Evolutionary conservation across 1,140 invertebrate species (phyloP), one percentile per base, ranked within the genome.

Genomic region (Drosophila varians): DNA sequence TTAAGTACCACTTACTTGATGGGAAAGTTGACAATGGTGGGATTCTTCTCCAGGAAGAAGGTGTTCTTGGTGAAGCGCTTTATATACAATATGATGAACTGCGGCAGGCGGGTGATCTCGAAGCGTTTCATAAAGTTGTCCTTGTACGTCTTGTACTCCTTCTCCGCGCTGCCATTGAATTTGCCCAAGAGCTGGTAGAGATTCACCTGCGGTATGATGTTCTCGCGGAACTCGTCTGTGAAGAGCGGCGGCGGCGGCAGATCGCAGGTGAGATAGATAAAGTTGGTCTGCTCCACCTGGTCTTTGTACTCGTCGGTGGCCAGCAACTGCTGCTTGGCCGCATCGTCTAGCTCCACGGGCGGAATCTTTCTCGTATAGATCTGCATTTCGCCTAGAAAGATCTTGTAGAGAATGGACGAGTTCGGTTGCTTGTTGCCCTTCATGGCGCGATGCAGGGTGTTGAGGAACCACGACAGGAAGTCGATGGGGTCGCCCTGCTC

Each of bases 61-160:
- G 98, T 99, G 91, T 99, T 99, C 92, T 98, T 99, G 2, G 98
- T 99, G 91, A 99, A 99, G 74, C 99, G 94, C 93, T 99, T 98
- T 43, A 99, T 98, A 75, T 98, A 99, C 47, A 99, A 92, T 82
- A 99, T 99, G 11, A 99, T 93, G 92, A 98, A 99, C n/a, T 97
- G 97, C 8, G 99, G 99, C 43, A 99, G 92, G 80, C 95, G 93
- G 0, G 96, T 97, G 21, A 99, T 96, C 92, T 99, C 97, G 92
- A 99, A 99, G 78, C 97, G 93, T 90, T 99, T 99, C 92, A 99
- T 93, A 87, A 98, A 98, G 89, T 99, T 99, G 90, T 99, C 99
- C 91, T 99, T 99, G 90, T 99, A 99, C 0, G 98, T 99, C 93
- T 99, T 99, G 91, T 99, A 99, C 91, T 99, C 99, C 91, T 99